Evolutionary conservation across 2,113 vertebrate genomes (phyloP).

Genomic region (Heliornis fulica): DNA sequence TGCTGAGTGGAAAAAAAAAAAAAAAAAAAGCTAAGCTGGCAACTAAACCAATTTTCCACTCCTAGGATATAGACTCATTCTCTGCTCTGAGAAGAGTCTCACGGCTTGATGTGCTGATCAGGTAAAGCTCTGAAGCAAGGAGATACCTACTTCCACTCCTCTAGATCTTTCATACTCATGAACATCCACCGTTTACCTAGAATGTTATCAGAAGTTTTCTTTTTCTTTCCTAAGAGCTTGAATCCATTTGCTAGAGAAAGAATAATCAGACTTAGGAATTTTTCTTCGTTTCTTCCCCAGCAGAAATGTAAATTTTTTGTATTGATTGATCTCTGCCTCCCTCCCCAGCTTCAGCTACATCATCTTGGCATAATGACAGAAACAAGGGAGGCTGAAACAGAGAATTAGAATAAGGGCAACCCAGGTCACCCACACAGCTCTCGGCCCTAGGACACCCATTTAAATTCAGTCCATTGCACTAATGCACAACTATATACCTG

Average conservation of each 20-base stretch:
- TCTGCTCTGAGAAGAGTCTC: background rate
- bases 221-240: background rate
- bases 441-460: background rate
- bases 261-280: background rate
- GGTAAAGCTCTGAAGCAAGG: background rate
- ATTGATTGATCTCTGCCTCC: background rate
- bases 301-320: background rate
- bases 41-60: background rate
- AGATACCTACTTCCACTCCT: background rate
- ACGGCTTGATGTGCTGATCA: background rate
- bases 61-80: background rate
- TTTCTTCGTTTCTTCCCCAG: background rate
- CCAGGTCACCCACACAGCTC: background rate
- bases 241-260: background rate
- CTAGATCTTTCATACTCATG: background rate
- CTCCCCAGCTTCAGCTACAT: background rate
- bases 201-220: rapidly evolving
- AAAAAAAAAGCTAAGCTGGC: background rate
- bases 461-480: conserved; percentile 22
- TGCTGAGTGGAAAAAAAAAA: no score
- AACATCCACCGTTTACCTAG: background rate
- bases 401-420: background rate
- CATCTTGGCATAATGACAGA: background rate
- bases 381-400: conserved; percentile 3
- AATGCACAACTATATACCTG: background rate